Conservation (phyloP, 2,797 vertebrate species). For the Xiphorhynchus erythropygius region DNA sequence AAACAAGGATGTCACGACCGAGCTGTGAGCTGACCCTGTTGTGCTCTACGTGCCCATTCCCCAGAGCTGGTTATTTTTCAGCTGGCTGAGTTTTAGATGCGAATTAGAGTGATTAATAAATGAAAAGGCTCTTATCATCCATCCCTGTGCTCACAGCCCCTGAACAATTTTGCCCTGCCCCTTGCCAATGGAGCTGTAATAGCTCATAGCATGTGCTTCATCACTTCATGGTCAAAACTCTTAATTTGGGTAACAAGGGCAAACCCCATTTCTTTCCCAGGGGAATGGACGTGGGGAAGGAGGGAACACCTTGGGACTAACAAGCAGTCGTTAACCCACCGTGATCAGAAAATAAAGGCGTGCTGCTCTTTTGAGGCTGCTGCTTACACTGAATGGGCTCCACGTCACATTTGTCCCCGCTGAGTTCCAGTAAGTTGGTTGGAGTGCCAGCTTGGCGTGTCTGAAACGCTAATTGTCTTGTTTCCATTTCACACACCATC, state of each 20-base stretch:
- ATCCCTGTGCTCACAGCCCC: neutral
- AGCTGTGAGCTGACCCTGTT: neutral
- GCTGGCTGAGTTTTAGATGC: conserved; percentile 6
- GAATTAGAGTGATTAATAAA: conserved; percentile 24
- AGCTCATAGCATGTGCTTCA: neutral
- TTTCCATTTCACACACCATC: conserved; percentile 24
- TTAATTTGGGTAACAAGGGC: neutral
- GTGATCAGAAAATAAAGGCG: neutral
- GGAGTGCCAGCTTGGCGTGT: neutral
- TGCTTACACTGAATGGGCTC: neutral
- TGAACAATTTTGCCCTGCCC: neutral
- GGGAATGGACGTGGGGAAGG: neutral
- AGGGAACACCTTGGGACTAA: conserved; percentile 30
- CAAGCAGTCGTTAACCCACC: neutral
- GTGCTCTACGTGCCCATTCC: neutral
- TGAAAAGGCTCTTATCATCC: conserved; percentile 12
- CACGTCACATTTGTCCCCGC: neutral
- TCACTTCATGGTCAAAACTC: neutral
- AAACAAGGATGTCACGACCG: neutral
- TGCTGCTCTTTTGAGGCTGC: neutral
- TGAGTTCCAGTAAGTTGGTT: neutral
- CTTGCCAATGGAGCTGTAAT: neutral
- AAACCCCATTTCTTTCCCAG: neutral
- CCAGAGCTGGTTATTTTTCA: conserved; percentile 18
- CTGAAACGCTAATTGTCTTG: conserved; percentile 5